phyloP scores from a whole-genome alignment of 2,888 invertebrate species.

The Notodonta dromedarius region DNA sequence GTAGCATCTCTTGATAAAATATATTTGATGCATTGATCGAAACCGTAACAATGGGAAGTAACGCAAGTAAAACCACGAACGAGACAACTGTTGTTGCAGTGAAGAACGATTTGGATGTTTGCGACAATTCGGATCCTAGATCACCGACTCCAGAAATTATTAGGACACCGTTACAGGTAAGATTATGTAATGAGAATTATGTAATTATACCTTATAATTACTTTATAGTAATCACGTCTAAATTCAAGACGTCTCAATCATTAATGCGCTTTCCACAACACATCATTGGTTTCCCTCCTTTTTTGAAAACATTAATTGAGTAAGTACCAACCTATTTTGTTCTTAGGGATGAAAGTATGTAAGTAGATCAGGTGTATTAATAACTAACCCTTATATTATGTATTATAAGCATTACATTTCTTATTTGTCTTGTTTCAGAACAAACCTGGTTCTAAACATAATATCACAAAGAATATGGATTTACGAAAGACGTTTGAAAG shows the following conservation, averaged over 20 bases:
- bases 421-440: slow-evolving; percentile 55
- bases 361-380: no score
- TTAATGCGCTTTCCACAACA: slow-evolving; percentile 1
- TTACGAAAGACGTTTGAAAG: slow-evolving; percentile 77
- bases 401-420: not conserved
- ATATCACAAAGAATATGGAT: slow-evolving; percentile 79
- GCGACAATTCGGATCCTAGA: slow-evolving; percentile 79
- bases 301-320: slow-evolving; percentile 9
- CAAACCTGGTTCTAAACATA: slow-evolving; percentile 68
- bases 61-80: slow-evolving; percentile 65
- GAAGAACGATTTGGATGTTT: slow-evolving; percentile 58
- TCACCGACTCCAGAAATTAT: slow-evolving; percentile 85
- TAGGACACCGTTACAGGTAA: slow-evolving; percentile 85
- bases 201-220: no score
- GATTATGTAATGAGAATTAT: no score
- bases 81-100: slow-evolving; percentile 53
- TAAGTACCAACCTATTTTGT: no score
- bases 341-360: no score
- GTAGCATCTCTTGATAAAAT: slow-evolving; percentile 9
- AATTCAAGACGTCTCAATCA: not conserved
- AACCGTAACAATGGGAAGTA: slow-evolving; percentile 67
- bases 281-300: slow-evolving; percentile 23
- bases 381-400: no score
- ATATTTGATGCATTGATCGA: not conserved
- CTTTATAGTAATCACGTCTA: not conserved